phyloP scores from a whole-genome alignment of 2,797 vertebrate species.

The Phoebastria nigripes region DNA sequence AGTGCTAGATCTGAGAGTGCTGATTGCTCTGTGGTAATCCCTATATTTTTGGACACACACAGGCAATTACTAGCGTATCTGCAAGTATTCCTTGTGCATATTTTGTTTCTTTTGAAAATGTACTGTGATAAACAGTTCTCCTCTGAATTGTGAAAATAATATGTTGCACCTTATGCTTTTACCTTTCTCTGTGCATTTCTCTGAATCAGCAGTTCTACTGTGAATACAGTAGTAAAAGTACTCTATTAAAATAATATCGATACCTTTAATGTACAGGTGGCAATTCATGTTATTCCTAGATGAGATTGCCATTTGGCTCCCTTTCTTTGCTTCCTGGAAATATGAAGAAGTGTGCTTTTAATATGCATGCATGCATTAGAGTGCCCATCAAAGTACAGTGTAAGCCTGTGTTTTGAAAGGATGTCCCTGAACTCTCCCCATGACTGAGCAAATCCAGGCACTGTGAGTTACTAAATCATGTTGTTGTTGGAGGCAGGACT shows the following conservation, averaged over 20 bases:
- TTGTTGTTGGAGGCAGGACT: not conserved
- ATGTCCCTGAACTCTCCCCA: not conserved
- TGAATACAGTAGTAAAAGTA: not conserved
- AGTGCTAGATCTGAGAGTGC: not conserved
- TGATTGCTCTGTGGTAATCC: not conserved
- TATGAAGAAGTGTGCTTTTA: not conserved
- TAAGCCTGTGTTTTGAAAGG: not conserved
- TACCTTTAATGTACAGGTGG: not conserved
- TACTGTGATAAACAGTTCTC: not conserved
- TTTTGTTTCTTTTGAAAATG: not conserved
- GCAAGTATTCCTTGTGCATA: not conserved
- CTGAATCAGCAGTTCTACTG: not conserved
- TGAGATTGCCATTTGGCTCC: not conserved
- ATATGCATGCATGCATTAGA: fast-evolving
- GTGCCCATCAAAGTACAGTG: not conserved
- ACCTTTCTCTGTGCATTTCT: not conserved
- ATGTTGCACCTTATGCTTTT: not conserved
- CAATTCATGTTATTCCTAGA: not conserved
- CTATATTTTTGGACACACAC: not conserved
- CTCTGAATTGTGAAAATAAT: not conserved
- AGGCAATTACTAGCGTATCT: not conserved
- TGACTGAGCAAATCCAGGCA: not conserved
- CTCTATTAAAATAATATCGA: not conserved
- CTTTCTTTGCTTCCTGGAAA: not conserved
- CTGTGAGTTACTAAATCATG: not conserved